phyloP scores from a whole-genome alignment of 2,797 vertebrate species.

The Sebastes vulpes region DNA sequence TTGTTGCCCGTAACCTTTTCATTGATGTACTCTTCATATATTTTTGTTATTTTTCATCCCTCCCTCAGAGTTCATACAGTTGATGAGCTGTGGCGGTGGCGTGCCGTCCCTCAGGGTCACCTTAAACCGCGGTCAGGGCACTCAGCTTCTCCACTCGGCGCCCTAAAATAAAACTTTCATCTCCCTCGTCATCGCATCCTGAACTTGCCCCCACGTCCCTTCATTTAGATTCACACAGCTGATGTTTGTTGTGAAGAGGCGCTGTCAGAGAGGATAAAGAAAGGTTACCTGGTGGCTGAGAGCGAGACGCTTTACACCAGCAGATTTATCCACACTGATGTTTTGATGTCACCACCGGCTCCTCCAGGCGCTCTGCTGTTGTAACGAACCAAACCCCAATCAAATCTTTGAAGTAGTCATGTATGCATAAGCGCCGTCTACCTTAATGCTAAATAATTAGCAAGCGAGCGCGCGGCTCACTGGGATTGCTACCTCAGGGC shows the following conservation, averaged over 20 bases:
- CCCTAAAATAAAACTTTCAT: slow-evolving; percentile 73
- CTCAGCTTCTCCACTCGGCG: slow-evolving; percentile 12
- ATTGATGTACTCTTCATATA: not conserved
- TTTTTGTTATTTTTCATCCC: not conserved
- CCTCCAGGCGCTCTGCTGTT: slow-evolving; percentile 81
- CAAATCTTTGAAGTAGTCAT: slow-evolving; percentile 89
- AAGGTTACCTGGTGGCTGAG: slow-evolving; percentile 85
- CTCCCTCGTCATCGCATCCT: slow-evolving; percentile 44
- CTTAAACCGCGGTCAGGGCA: slow-evolving; percentile 31
- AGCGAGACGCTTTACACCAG: slow-evolving; percentile 69
- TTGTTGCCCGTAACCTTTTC: not conserved
- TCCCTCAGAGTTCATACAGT: slow-evolving; percentile 15
- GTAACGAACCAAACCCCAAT: slow-evolving; percentile 84
- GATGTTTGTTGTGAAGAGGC: slow-evolving; percentile 73
- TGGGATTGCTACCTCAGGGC: slow-evolving; percentile 85
- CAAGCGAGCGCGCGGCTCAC: slow-evolving; percentile 69
- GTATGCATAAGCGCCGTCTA: slow-evolving; percentile 84
- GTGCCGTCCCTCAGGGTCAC: slow-evolving; percentile 57
- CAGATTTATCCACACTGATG: slow-evolving; percentile 87
- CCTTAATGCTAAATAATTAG: slow-evolving; percentile 92
- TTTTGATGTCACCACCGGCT: slow-evolving; percentile 84
- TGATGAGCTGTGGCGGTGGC: slow-evolving; percentile 15
- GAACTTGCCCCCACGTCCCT: slow-evolving; percentile 65
- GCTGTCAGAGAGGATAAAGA: slow-evolving; percentile 85
- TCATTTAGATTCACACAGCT: slow-evolving; percentile 67